Evolutionary conservation across 1,140 invertebrate species (phyloP), one percentile per base, ranked within the genome.

Genomic region (Sarcophaga bullata): DNA sequence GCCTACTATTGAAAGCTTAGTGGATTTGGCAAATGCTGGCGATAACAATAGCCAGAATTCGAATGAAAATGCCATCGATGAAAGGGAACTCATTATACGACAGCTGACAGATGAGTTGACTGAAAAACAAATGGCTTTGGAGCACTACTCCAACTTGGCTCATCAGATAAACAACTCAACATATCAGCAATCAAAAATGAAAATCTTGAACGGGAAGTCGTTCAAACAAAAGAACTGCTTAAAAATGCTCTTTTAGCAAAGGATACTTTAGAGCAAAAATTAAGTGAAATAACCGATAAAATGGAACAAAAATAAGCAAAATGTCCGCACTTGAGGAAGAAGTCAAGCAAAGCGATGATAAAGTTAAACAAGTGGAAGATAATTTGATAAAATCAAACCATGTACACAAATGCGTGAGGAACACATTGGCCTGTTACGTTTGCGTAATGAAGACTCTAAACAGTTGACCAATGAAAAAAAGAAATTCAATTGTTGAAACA

Each of bases 361-460:
- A 95, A 86, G 92, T 93, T 2, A n/a, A n/a, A 91, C 88, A 92
- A 0, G 93, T 94, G 84, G 97, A 98, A 87, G 97, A 99, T 87
- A 99, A 90, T 99, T 99, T 90, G 94, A 95, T 84, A 99, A 99
- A 91, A 92, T 99, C 86, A 99, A 92, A 95, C 96, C 62, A 95
- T 98, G 25, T 99, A 99, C 89, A 94, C 95, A 0, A 97, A n/a
- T 99, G 83, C 91, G 98, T 86, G 96, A 98, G 88, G 98, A 99
- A 91, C 98, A 99, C 90, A 98, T 99, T 62, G 92, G 92, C 86
- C 92, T 98, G 81, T 94, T 98, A 62, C 92, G 97, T 91, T 94
- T 85, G 17, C 75, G 75, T 10, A 78, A 78, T 78, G 75, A 78
- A 50, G 75, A 78, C 50, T 94, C 95, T 62, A 96, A 92, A 84